A percentile compares a stretch with the other conserved stretches of the same genome.
phyloP scores from a whole-genome alignment of 2,113 vertebrate species.

The Cardinalis cardinalis region DNA sequence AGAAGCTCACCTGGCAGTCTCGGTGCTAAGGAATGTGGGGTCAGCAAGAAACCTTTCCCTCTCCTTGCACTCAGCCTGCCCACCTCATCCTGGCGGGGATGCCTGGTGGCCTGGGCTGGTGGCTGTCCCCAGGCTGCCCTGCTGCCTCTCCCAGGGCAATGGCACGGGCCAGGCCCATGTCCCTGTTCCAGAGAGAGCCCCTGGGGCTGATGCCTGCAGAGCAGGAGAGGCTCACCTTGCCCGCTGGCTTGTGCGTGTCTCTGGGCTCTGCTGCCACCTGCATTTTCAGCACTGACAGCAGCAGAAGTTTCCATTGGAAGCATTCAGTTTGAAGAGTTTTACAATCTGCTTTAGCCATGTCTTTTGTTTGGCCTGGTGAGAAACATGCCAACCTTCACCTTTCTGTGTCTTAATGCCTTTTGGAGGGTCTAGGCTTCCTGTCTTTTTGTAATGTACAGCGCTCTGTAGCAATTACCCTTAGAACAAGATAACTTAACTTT shows the following conservation, averaged over 20 bases:
- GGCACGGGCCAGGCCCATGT: too few species aligned
- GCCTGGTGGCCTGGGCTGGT: not conserved
- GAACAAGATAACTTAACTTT: not conserved
- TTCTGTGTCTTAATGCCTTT: not conserved
- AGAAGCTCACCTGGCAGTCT: not conserved
- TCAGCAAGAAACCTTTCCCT: not conserved
- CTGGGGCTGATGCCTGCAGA: not conserved
- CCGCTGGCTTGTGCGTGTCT: not conserved
- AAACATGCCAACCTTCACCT: not conserved
- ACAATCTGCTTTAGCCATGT: not conserved
- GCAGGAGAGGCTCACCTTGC: not conserved
- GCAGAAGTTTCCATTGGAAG: not conserved
- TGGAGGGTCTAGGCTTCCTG: not conserved
- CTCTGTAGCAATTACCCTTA: not conserved
- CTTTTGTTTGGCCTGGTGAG: not conserved
- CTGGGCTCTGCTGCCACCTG: not conserved
- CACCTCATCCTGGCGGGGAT: fast-evolving
- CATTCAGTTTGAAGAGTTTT: not conserved
- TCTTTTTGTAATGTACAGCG: not conserved
- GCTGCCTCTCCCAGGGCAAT: not conserved
- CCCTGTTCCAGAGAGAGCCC: not conserved
- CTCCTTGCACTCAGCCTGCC: not conserved
- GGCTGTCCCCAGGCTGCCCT: not conserved
- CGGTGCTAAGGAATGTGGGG: not conserved
- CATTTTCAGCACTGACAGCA: not conserved